Base-by-base conservation (phyloP, 2,888 invertebrate genomes). In the Ypsolopha scabrella region DNA sequence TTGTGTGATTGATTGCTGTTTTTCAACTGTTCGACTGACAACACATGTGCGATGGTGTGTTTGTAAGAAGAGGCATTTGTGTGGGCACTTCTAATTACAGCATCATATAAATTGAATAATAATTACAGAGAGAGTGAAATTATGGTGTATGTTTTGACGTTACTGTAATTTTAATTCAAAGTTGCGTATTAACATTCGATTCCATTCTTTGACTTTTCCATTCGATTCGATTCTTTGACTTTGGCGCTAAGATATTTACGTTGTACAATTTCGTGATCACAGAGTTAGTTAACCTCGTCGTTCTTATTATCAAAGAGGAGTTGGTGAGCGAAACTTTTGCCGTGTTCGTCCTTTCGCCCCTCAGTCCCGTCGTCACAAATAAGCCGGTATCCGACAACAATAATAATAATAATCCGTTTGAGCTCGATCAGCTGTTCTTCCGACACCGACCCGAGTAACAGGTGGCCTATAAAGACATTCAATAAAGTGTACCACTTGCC, bases 381-480 rank as follows among this genome's bases (percentile, higher is more conserved):
- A 79, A 80, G 50, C 45, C 33, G 51, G 38, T 45, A 51, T 44
- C 41, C 52, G 46, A 52, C 77, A 78, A 76, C 75, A 79, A 79
- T 81, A 69, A 70, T 70, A 69, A 70, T 70, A 85, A 85, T 86
- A 82, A 85, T 83, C 82, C 74, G 79, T 68, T 70, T 70, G 76
- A 75, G 75, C 72, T 67, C 76, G 78, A 85, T 86, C 86, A 86
- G 86, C 86, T 86, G 86, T 80, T 82, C 71, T 64, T 72, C 72
- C 80, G 75, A 75, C 81, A 81, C 80, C 77, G 82, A 81, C 78
- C 81, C 80, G 75, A 75, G 80, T 83, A 87, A 87, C 87, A 87
- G 87, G 87, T 87, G 86, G 86, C 77, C 85, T 80, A 82, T 87
- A 87, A 87, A 87, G 86, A 85, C 83, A 83, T 85, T 82, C 83